Conservation (phyloP, 2,113 vertebrate species). For the Ariopsis seemanni region DNA sequence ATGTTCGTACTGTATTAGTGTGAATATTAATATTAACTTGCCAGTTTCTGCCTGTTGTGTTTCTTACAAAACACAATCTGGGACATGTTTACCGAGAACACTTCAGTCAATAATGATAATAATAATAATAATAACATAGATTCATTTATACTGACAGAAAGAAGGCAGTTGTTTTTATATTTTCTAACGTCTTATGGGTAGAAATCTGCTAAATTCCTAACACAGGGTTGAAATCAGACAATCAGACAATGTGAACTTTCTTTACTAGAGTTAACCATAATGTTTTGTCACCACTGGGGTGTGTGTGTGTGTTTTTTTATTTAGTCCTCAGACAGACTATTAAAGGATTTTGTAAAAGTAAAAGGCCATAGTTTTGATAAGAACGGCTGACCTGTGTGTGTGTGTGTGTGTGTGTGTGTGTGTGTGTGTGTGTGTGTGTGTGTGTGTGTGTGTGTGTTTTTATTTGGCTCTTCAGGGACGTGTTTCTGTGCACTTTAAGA, state of each 20-base stretch:
- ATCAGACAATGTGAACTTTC: not conserved
- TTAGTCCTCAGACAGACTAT: not conserved
- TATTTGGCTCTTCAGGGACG: constrained; percentile 42
- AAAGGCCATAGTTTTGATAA: constrained; percentile 23
- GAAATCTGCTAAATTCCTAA: not conserved
- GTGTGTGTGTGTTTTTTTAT: not conserved
- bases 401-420: not conserved
- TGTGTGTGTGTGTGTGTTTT: not conserved
- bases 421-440: no score
- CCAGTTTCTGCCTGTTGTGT: constrained; percentile 25
- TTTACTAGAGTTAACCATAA: not conserved
- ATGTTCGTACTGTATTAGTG: constrained; percentile 22
- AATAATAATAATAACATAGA: not conserved
- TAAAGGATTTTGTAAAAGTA: constrained; percentile 21
- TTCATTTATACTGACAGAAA: not conserved
- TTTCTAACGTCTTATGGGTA: not conserved
- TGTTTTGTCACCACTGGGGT: not conserved
- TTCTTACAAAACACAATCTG: not conserved
- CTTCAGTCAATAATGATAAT: not conserved
- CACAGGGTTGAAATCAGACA: not conserved
- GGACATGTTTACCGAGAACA: not conserved
- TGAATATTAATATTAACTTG: not conserved
- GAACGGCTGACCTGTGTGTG: not conserved
- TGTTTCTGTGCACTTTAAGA: constrained; percentile 55
- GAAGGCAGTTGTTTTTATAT: not conserved